These are phyloP conservation scores for Tringa solitaria DNA, from an alignment of 2,113 vertebrate genomes.

Conservation along the genomic window DNA sequence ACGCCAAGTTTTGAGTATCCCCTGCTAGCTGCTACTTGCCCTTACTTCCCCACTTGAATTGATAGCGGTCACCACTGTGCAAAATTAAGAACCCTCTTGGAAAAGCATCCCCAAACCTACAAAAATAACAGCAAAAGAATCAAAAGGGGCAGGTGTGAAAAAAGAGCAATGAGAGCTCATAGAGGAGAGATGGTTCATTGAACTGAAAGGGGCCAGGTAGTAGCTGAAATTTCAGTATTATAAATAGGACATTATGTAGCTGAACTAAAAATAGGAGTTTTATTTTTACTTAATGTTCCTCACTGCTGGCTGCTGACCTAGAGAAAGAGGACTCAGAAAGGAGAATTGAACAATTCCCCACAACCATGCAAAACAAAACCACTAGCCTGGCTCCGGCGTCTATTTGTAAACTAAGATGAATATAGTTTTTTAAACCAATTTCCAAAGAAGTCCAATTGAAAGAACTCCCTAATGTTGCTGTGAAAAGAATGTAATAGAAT, in stretches of 20 bases:
- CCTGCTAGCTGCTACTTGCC: background rate
- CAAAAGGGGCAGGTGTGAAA: background rate
- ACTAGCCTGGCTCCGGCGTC: background rate
- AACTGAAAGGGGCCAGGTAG: conserved; percentile 23
- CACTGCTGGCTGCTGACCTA: conserved; percentile 51
- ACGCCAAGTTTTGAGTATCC: background rate
- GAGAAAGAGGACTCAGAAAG: conserved; percentile 38
- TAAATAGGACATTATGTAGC: conserved; percentile 62
- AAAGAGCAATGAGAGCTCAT: background rate
- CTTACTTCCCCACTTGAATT: background rate
- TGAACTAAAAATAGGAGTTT: conserved; percentile 67
- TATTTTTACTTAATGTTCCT: conserved; percentile 67
- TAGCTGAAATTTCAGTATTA: conserved; percentile 56
- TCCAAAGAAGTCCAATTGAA: background rate
- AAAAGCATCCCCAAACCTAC: background rate
- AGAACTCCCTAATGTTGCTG: background rate
- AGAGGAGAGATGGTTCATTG: background rate
- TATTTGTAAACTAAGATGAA: conserved; percentile 15
- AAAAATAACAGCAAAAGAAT: background rate
- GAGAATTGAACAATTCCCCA: conserved; percentile 30
- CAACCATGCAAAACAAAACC: background rate
- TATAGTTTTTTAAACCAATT: background rate
- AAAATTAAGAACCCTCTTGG: background rate
- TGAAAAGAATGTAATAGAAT: background rate
- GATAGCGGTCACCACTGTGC: background rate